Conservation (phyloP, 2,888 invertebrate genomes). For the Podotricha telesiphe region DNA sequence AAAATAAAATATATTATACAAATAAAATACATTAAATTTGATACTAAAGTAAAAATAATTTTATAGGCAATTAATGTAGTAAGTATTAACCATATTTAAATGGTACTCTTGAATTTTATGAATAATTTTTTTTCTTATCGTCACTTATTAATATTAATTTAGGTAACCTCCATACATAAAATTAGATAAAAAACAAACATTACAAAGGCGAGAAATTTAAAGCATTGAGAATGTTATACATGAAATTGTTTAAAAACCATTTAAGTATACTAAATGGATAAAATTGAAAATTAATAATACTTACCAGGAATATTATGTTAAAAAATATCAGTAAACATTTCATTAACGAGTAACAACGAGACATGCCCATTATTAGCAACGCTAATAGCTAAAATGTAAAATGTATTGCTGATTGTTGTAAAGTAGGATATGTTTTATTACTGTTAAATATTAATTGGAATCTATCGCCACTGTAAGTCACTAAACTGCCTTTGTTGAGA, state of each 20-base stretch:
- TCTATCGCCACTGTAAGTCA: neutral
- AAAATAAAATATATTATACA: neutral
- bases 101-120: neutral
- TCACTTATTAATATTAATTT: neutral
- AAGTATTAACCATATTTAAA: neutral
- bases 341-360: slow-evolving; percentile 87
- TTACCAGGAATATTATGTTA: slow-evolving; percentile 90
- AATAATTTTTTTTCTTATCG: neutral
- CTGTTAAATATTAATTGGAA: neutral
- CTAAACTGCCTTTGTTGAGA: too few species aligned
- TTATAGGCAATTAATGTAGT: neutral
- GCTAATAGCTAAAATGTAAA: slow-evolving; percentile 13
- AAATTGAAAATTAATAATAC: slow-evolving; percentile 49
- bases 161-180: neutral
- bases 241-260: neutral
- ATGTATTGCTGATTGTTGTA: neutral
- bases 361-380: slow-evolving; percentile 84
- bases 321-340: slow-evolving; percentile 88
- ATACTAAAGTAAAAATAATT: too few species aligned
- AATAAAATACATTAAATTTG: too few species aligned
- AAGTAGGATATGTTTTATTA: neutral
- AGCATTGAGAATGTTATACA: neutral
- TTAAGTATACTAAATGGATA: neutral
- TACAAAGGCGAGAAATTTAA: neutral
- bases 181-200: neutral